phyloP scores from a whole-genome alignment of 1,140 invertebrate genomes.

The Acyrthosiphon pisum region DNA sequence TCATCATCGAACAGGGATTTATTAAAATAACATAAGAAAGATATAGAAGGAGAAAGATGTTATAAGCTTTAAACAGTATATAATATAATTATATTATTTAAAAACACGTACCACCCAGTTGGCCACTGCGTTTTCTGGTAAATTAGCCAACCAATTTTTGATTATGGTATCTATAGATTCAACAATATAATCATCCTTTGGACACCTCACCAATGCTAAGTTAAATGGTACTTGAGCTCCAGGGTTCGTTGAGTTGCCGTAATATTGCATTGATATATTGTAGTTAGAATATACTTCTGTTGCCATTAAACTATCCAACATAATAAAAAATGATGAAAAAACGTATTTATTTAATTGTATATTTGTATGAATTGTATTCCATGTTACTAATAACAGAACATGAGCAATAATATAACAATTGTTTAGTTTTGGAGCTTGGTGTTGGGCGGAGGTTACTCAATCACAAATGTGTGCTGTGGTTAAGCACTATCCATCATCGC shows the following conservation, averaged over 20 bases:
- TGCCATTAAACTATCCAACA: neutral
- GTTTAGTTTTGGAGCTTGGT: no score
- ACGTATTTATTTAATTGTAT: no score
- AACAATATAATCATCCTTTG: neutral
- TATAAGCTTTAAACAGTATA: neutral
- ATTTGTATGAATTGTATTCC: no score
- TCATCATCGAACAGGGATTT: no score
- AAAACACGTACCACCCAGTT: constrained; percentile 17
- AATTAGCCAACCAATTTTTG: neutral
- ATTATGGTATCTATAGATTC: neutral
- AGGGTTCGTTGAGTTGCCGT: neutral
- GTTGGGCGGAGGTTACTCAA: no score
- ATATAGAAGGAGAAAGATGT: no score
- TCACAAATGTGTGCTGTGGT: no score
- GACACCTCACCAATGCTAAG: neutral
- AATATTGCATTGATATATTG: neutral
- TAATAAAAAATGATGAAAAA: no score
- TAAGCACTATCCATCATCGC: no score
- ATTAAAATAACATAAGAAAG: no score
- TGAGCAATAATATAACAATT: no score
- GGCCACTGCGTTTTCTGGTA: neutral
- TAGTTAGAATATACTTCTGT: neutral
- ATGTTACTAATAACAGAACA: neutral
- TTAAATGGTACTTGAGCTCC: neutral
- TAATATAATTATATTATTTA: neutral